Percentiles rank a stretch among this genome's conserved stretches.
phyloP scores from a whole-genome alignment of 2,797 vertebrate species.

The Numenius phaeopus region DNA sequence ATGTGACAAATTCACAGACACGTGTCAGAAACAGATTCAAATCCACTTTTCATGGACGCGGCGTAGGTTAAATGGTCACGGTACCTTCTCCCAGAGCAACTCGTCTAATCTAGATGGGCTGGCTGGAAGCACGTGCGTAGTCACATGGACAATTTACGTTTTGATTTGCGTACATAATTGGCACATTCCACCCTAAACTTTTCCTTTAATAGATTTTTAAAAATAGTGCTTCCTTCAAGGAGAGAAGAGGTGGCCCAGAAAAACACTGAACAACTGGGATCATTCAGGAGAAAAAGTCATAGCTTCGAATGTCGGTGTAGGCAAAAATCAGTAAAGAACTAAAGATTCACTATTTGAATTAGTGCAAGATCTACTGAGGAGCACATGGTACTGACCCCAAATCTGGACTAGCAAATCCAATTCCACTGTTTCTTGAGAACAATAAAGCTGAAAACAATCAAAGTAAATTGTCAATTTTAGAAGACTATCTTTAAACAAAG shows the following conservation, averaged over 20 bases:
- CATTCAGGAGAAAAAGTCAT: not conserved
- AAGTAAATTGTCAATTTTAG: not conserved
- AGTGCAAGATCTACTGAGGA: not conserved
- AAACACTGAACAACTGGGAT: not conserved
- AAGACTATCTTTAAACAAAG: not conserved
- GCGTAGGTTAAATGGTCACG: not conserved
- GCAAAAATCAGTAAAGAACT: not conserved
- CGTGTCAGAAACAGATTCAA: not conserved
- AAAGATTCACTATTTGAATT: not conserved
- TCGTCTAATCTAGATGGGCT: not conserved
- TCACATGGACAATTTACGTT: not conserved
- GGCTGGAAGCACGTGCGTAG: not conserved
- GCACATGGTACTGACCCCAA: not conserved
- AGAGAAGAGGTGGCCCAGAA: not conserved
- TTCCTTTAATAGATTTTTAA: not conserved
- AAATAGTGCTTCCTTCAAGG: not conserved
- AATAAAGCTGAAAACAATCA: not conserved
- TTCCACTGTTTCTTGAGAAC: not conserved
- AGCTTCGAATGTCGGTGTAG: not conserved
- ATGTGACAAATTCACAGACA: fast-evolving
- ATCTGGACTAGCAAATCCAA: not conserved
- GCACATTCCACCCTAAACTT: not conserved
- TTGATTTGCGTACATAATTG: not conserved
- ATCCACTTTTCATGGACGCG: fast-evolving
- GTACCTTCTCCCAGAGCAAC: not conserved